Evolutionary conservation across 2,113 vertebrate species (phyloP).

Genomic region (Orientallactaga bullata): DNA sequence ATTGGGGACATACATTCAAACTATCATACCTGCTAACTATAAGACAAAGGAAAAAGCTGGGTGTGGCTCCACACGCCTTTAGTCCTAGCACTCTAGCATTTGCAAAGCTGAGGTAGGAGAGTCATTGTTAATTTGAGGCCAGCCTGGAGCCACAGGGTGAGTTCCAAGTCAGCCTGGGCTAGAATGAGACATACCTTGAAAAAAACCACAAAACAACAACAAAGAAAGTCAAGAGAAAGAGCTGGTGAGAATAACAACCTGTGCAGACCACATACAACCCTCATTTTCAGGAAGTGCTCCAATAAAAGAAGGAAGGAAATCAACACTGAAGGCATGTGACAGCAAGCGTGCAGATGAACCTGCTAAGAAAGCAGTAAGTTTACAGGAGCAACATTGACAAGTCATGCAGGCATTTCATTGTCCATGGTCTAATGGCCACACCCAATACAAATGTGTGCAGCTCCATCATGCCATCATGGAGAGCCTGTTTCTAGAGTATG

Average conservation of each 20-base stretch:
- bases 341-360: not conserved
- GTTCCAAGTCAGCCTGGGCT: too few relatives aligned
- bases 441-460: not conserved
- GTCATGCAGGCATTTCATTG: not conserved
- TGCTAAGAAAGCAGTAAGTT: not conserved
- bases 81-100: too few relatives aligned
- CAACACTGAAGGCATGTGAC: not conserved
- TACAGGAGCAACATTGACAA: not conserved
- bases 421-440: not conserved
- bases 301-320: not conserved
- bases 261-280: not conserved
- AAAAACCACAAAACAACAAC: too few relatives aligned
- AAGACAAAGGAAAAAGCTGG: too few relatives aligned
- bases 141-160: too few relatives aligned
- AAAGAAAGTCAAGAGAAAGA: not conserved
- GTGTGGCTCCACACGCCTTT: too few relatives aligned
- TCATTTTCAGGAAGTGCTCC: not conserved
- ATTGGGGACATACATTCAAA: too few relatives aligned
- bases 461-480: too few relatives aligned
- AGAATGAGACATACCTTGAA: too few relatives aligned
- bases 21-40: too few relatives aligned
- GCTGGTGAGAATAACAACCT: not conserved
- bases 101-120: too few relatives aligned
- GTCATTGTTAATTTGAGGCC: too few relatives aligned
- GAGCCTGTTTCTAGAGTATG: not conserved